phyloP scores from a whole-genome alignment of 2,113 vertebrate genomes.

The Oncorhynchus tshawytscha region DNA sequence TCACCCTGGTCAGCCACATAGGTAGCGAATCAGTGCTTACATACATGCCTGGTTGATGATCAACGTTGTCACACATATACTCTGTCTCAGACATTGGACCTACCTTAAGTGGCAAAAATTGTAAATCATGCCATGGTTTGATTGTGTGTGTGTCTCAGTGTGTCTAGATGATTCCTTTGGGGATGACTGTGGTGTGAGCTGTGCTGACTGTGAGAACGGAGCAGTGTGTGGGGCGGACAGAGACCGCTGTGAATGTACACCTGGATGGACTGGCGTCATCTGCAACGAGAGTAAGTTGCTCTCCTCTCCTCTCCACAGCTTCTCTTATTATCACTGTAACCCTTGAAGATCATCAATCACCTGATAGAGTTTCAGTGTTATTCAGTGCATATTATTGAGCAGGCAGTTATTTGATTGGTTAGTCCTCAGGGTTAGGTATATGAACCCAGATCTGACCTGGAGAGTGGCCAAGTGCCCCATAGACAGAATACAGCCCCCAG shows the following conservation, averaged over 20 bases:
- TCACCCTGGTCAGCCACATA: slow-evolving; percentile 70
- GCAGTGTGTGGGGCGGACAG: slow-evolving; percentile 62
- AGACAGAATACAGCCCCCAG: slow-evolving; percentile 42
- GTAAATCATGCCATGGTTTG: background rate
- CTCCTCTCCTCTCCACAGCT: background rate
- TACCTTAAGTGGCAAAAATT: background rate
- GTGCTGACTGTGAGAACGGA: slow-evolving; percentile 76
- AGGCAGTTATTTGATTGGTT: background rate
- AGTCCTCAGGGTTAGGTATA: slow-evolving; percentile 41
- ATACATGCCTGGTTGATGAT: no score
- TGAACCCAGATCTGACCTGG: slow-evolving; percentile 26
- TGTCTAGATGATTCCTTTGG: slow-evolving; percentile 78
- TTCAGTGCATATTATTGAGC: background rate
- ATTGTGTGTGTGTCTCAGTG: slow-evolving; percentile 50
- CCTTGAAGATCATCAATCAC: background rate
- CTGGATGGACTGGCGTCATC: slow-evolving; percentile 73
- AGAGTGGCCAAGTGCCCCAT: slow-evolving; percentile 48
- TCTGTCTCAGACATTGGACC: background rate
- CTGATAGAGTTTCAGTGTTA: background rate
- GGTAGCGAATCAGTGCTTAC: slow-evolving; percentile 56
- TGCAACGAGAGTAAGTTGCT: slow-evolving; percentile 80
- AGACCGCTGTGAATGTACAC: slow-evolving; percentile 67
- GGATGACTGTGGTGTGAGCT: slow-evolving; percentile 74
- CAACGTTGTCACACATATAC: background rate
- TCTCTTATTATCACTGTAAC: background rate